Conservation (phyloP, 2,113 vertebrate genomes). For the Piliocolobus tephrosceles region DNA sequence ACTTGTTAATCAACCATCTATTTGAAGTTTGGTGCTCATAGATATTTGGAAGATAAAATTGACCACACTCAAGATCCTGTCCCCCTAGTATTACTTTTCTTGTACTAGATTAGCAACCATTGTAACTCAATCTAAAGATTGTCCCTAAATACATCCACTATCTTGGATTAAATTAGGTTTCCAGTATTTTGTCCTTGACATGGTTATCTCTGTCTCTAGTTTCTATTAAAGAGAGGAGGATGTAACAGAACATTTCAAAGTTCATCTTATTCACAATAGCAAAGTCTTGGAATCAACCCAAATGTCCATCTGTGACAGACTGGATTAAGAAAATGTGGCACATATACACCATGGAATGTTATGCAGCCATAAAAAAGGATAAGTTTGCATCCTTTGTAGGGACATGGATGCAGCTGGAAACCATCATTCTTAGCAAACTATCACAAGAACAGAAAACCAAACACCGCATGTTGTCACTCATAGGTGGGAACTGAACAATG, state of each 20-base stretch:
- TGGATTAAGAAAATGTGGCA: no score
- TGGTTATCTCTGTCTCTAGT: background rate
- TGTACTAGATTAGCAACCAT: background rate
- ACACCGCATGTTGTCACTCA: no score
- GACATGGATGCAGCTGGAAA: no score
- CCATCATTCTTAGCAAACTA: no score
- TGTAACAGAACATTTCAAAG: constrained; percentile 22
- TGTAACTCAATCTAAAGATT: background rate
- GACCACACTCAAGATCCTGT: background rate
- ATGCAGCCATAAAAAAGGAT: no score
- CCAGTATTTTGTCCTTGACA: background rate
- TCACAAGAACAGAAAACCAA: no score
- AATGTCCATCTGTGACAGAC: no score
- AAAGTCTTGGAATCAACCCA: no score
- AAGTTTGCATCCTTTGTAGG: no score
- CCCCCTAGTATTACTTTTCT: background rate
- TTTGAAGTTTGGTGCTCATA: background rate
- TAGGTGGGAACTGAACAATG: no score
- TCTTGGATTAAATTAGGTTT: constrained; percentile 15
- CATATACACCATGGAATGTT: no score
- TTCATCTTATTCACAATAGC: constrained; percentile 13
- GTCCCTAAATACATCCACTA: background rate
- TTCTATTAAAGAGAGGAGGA: background rate
- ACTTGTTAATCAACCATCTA: background rate
- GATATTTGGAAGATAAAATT: background rate